phyloP scores from a whole-genome alignment of 2,888 invertebrate genomes.

The Ethmia dodecea region DNA sequence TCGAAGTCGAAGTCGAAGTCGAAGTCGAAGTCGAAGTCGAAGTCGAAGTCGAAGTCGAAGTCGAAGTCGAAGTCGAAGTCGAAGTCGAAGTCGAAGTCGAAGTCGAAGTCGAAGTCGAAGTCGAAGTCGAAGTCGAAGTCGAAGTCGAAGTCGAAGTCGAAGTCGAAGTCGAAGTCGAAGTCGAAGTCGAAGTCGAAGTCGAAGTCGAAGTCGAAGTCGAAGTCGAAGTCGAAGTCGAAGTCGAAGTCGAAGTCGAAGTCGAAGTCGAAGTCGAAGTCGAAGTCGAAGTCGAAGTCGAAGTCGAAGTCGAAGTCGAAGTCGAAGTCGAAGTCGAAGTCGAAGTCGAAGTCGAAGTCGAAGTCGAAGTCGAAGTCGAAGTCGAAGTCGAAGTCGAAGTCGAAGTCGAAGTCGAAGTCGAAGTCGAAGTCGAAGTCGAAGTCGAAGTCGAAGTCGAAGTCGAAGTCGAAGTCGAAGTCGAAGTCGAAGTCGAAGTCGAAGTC shows the following conservation, averaged over 20 bases:
- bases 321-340: background rate
- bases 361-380: background rate
- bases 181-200: background rate
- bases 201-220: background rate
- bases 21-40: background rate
- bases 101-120: background rate
- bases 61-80: background rate
- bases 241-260: background rate
- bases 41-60: background rate
- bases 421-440: background rate
- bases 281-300: background rate
- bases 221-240: background rate
- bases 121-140: background rate
- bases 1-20: background rate
- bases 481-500: background rate
- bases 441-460: background rate
- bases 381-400: background rate
- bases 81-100: background rate
- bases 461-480: background rate
- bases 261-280: background rate
- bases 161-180: background rate
- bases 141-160: background rate
- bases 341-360: background rate
- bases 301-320: background rate
- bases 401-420: background rate